Base-by-base conservation (phyloP, 2,797 vertebrate species). In the Coluber constrictor region DNA sequence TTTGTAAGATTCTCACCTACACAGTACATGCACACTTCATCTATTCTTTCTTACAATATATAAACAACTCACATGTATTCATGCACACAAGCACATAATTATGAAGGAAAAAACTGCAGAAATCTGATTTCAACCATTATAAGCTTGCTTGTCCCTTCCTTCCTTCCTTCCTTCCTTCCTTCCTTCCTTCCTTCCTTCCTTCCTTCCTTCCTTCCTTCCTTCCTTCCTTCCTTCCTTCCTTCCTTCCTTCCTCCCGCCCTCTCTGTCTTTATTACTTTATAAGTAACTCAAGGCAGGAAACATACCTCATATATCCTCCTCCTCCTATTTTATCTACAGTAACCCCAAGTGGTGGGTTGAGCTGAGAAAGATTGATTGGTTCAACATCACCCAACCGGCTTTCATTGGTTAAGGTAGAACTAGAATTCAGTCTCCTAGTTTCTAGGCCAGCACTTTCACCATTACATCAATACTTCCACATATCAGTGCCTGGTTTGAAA, bases 121-220 rank as follows among this genome's bases (percentile, higher is more conserved):
- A 47, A 83, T 83, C 18, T 47, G 20, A 47, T 83, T 83, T 47
- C 74, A 83, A 37, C 37, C 8, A 25, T 25, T 16, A 11, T 47
- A 47, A 83, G 2, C 20, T 43, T 23, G 13, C n/a, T 32, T 61
- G 23, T 5, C 2, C 16, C 1, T 29, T 27, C 23, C 25, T 10
- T 11, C 9, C 27, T 61, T 27, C 8, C 4, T 61, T 61, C 10
- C 4, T 60, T 60, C 10, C 27, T 60, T 60, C 59, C 20, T 60
- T 60, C 55, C 27, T 61, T 27, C 9, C 4, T 61, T 61, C 0
- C 9, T 29, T 63, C 1, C 11, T n/a, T 63, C 10, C 29, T 13
- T 66, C 2, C 8, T 11, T 70, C 0, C 13, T 32, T 63, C 1
- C 12, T 29, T 29, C n/a, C 12, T 0, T 5, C 15, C 13, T 1